A percentile compares a stretch with the other conserved stretches of the same genome.
phyloP scores from a whole-genome alignment of 1,140 invertebrate genomes.

The Papilio glaucus region DNA sequence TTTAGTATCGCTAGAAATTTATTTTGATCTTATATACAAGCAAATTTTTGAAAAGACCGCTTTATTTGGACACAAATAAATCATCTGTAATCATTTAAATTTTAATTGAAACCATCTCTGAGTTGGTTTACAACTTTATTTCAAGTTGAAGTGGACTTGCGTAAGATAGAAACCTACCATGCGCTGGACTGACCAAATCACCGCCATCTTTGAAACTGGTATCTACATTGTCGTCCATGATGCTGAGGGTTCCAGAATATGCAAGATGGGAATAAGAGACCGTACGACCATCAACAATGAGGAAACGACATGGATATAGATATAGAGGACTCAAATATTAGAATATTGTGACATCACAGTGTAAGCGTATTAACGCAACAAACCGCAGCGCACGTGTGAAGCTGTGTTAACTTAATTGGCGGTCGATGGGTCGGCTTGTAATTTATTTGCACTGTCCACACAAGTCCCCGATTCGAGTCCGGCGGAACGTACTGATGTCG shows the following conservation, averaged over 20 bases:
- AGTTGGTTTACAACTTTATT: neutral
- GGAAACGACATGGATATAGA: no score
- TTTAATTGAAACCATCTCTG: neutral
- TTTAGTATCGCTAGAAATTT: neutral
- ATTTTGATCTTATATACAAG: neutral
- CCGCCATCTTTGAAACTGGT: no score
- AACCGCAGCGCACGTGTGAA: neutral
- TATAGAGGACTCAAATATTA: no score
- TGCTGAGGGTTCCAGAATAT: neutral
- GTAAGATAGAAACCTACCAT: no score
- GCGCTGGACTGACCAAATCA: no score
- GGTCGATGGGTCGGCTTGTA: neutral
- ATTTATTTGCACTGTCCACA: neutral
- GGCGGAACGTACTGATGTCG: conserved; percentile 9
- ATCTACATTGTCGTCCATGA: no score
- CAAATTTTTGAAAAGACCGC: neutral
- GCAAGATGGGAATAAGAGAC: no score
- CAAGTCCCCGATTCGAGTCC: neutral
- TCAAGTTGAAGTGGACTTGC: no score
- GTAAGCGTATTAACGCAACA: neutral
- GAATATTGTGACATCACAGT: no score
- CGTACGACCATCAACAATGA: no score
- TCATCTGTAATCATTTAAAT: neutral
- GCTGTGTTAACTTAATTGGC: neutral
- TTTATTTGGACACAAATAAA: neutral